Conservation (phyloP, 1,140 invertebrate species). For the Sycobia sp. region DNA sequence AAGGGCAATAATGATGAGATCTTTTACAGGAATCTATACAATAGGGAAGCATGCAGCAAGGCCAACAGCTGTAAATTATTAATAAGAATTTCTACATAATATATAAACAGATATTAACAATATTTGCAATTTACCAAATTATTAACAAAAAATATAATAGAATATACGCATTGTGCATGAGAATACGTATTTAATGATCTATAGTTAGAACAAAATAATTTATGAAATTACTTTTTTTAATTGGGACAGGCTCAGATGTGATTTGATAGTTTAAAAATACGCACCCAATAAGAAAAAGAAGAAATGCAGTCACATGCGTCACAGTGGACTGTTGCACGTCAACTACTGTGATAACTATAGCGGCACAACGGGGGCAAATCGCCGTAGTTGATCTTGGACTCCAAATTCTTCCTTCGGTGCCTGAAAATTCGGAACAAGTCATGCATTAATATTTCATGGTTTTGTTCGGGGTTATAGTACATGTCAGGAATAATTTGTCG, state of each 20-base stretch:
- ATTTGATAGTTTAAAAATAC: neutral
- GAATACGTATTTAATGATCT: too few relatives aligned
- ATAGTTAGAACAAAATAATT: too few relatives aligned
- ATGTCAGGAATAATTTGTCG: too few relatives aligned
- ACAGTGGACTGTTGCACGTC: conserved; percentile 43
- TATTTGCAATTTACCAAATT: neutral
- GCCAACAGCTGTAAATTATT: conserved; percentile 61
- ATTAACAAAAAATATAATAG: too few relatives aligned
- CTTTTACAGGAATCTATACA: conserved; percentile 63
- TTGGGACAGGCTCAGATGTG: too few relatives aligned
- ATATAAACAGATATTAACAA: conserved; percentile 2
- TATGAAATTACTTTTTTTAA: too few relatives aligned
- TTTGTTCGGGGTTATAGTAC: too few relatives aligned
- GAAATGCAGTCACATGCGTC: conserved; percentile 49
- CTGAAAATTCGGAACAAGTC: conserved; percentile 27
- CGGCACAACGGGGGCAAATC: conserved; percentile 52
- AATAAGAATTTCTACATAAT: neutral
- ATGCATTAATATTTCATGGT: too few relatives aligned
- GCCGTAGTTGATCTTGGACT: conserved; percentile 48
- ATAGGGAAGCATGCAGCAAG: conserved; percentile 64
- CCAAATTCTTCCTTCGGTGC: conserved; percentile 32
- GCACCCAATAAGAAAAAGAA: conserved; percentile 37
- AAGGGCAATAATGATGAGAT: conserved; percentile 64
- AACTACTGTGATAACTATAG: conserved; percentile 48
- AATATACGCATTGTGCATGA: too few relatives aligned